phyloP scores from a whole-genome alignment of 2,888 invertebrate species.

The Osmoderma eremita region DNA sequence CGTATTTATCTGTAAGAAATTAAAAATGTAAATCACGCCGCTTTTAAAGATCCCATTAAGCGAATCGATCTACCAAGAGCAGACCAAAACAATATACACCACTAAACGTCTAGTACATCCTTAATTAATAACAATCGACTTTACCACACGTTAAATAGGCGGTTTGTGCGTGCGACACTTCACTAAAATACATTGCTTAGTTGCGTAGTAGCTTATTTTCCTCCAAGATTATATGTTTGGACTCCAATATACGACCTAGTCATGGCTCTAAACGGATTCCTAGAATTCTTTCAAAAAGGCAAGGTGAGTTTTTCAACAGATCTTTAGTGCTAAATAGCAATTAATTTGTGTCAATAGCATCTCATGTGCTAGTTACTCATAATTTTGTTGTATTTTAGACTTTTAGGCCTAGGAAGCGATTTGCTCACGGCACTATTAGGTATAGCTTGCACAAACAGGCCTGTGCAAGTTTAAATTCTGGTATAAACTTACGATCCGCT shows the following conservation, averaged over 20 bases:
- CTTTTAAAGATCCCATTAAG: no score
- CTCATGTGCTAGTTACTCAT: conserved; percentile 20
- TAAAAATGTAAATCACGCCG: no score
- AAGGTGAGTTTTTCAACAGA: conserved; percentile 66
- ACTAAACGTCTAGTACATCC: no score
- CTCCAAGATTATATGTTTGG: not conserved
- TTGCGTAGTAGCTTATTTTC: conserved; percentile 32
- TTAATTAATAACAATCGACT: no score
- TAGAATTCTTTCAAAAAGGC: conserved; percentile 82
- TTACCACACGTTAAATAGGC: no score
- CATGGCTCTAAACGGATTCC: conserved; percentile 77
- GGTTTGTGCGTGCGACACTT: not conserved
- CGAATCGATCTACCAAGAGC: no score
- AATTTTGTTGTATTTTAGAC: conserved; percentile 69
- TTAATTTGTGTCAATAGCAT: conserved; percentile 19
- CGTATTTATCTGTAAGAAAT: no score
- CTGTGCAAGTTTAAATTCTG: conserved; percentile 88
- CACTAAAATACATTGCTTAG: not conserved
- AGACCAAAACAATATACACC: no score
- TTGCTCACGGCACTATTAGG: conserved; percentile 85
- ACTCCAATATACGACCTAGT: conserved; percentile 27
- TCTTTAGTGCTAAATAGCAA: not conserved
- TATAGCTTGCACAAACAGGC: conserved; percentile 91
- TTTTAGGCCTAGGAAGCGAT: conserved; percentile 88
- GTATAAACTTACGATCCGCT: conserved; percentile 83